Evolutionary conservation across 2,888 invertebrate species (phyloP).

Genomic region (Phania funesta): DNA sequence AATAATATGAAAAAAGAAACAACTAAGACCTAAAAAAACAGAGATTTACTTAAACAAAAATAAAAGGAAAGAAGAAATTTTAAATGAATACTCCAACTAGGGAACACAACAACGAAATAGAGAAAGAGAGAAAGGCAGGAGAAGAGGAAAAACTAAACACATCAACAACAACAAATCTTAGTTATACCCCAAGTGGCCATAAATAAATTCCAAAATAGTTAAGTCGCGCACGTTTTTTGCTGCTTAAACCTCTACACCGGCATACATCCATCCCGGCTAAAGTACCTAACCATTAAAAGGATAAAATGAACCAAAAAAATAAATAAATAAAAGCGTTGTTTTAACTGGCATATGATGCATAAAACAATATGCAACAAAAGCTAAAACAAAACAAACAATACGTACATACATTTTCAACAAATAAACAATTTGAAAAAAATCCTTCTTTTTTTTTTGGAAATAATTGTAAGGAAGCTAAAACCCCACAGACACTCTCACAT

Average conservation of each 20-base stretch:
- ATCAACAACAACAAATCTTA: constrained; percentile 62
- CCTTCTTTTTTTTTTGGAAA: neutral
- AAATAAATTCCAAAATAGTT: constrained; percentile 76
- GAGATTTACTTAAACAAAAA: constrained; percentile 63
- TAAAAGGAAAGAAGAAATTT: neutral
- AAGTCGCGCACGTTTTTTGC: constrained; percentile 69
- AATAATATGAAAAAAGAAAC: constrained; percentile 8
- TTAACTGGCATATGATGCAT: constrained; percentile 54
- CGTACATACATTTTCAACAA: neutral
- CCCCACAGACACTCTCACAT: constrained; percentile 23
- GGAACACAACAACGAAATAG: neutral
- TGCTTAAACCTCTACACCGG: constrained; percentile 8
- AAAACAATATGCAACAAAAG: constrained; percentile 22
- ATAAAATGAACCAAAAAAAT: neutral
- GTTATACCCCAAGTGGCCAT: constrained; percentile 75
- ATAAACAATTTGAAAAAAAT: constrained; percentile 6
- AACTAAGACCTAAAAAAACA: constrained; percentile 38
- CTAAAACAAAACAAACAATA: constrained; percentile 24
- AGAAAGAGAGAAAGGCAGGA: neutral
- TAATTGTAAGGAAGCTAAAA: neutral
- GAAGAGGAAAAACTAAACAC: constrained; percentile 58
- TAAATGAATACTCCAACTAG: neutral
- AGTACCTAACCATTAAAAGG: neutral
- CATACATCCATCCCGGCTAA: neutral
- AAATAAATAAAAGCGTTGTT: constrained; percentile 22